Evolutionary conservation across 2,113 vertebrate genomes (phyloP).

Genomic region (Nesogale talazaci): DNA sequence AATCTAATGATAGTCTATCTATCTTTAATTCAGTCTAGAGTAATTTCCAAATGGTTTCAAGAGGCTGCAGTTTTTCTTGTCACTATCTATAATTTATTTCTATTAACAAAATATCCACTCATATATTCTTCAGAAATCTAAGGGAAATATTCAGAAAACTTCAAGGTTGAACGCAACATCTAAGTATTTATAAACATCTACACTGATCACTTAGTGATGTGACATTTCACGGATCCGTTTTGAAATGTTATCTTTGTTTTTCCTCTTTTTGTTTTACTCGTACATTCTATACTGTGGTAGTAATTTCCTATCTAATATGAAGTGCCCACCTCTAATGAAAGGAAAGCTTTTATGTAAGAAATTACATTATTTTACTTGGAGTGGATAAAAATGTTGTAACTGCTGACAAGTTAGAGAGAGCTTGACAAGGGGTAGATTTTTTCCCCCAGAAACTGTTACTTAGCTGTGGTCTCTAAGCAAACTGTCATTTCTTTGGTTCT

Average conservation of each 20-base stretch:
- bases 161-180: slow-evolving; percentile 18
- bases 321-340: slow-evolving; percentile 25
- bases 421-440: not conserved
- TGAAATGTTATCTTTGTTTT: slow-evolving; percentile 40
- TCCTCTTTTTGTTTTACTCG: not conserved
- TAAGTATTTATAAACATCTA: slow-evolving; percentile 5
- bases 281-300: not conserved
- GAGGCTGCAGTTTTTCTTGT: slow-evolving; percentile 43
- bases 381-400: not conserved
- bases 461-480: not conserved
- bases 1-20: slow-evolving; percentile 35
- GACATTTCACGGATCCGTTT: slow-evolving; percentile 4
- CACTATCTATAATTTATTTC: slow-evolving; percentile 38
- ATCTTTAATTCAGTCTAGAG: slow-evolving; percentile 29
- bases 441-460: not conserved
- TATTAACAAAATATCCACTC: slow-evolving; percentile 26
- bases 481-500: slow-evolving; percentile 7
- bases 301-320: slow-evolving; percentile 26
- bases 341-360: not conserved
- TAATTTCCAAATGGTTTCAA: slow-evolving; percentile 36
- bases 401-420: not conserved
- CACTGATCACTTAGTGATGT: not conserved
- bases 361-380: not conserved
- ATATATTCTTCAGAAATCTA: slow-evolving; percentile 15
- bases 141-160: slow-evolving; percentile 5